Base-by-base conservation (phyloP, 2,113 vertebrate species). In the Neotoma lepida region DNA sequence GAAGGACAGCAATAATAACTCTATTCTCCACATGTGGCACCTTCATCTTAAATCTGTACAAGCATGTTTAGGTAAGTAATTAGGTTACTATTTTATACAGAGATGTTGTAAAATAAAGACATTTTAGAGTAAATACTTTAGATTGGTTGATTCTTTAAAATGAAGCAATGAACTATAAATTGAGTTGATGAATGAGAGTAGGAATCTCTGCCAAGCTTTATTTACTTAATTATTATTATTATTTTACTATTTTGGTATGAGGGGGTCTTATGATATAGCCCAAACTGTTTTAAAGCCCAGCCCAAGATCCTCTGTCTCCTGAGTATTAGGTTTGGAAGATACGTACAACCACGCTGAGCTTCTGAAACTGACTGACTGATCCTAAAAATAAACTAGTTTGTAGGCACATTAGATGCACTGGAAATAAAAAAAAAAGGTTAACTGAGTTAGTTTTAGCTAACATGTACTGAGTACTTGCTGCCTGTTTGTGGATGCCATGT, bases 11-110 rank as follows among this genome's bases (percentile, higher is more conserved):
- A 98, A 98, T 97, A 98, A 98, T 89, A 98, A 98, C 97, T 99
- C 99, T 51, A 97, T 99, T 94, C 98, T 99, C 88, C 99, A 99
- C 88, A 99, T 99, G 99, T 99, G 99, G 99, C 99, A 99, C 95
- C 98, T 99, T 95, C 99, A 99, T 95, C 99, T 99, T 91, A 98
- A 99, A 97, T 99, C 99, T 96, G 99, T 99, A 49, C 99, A 99
- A 91, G 99, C 99, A 12, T 99, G 98, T 97, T 98, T 99, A 96
- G 99, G 99, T 99, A 96, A 98, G 99, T 98, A 49, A 73, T 20
- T 88, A 35, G 24, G 78, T 93, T 80, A 90, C 14, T 20, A 4
- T 89, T 93, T 74, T 82, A 86, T 66, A 49, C 56, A 86, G 44
- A 77, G 7, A 46, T 93, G 7, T 51, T 80, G 14, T 51, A 22